A percentile compares a stretch with the other conserved stretches of the same genome.
Conservation (phyloP, 2,113 vertebrate genomes). For the Antechinus flavipes region DNA sequence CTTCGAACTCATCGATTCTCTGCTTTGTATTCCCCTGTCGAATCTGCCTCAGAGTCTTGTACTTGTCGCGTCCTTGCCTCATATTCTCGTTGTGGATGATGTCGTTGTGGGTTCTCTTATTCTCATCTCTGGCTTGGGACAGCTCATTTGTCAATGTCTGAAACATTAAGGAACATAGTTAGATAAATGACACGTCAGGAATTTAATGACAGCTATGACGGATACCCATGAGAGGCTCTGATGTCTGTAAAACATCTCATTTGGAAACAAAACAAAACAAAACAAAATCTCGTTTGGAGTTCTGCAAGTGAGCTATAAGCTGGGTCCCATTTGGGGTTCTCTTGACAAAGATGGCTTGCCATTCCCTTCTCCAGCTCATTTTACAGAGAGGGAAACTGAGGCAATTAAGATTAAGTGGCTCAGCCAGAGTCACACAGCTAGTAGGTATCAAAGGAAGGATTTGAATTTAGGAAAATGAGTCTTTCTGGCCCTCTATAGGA, state of each 20-base stretch:
- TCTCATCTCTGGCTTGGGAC: slow-evolving; percentile 92
- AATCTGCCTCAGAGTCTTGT: slow-evolving; percentile 97
- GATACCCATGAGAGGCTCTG: neutral
- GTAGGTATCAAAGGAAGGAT: neutral
- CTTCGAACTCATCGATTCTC: slow-evolving; percentile 97
- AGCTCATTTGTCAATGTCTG: slow-evolving; percentile 94
- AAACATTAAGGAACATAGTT: rapidly evolving
- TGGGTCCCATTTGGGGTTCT: neutral
- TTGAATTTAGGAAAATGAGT: neutral
- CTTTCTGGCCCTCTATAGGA: neutral
- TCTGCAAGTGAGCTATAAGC: neutral
- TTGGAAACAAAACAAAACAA: neutral
- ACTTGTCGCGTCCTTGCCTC: slow-evolving; percentile 94
- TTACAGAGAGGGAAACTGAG: neutral
- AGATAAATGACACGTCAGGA: neutral
- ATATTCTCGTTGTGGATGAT: slow-evolving; percentile 94
- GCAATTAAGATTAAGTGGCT: neutral
- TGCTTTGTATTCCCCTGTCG: slow-evolving; percentile 98
- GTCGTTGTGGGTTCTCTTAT: slow-evolving; percentile 95
- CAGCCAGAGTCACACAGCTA: neutral
- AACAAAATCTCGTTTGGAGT: neutral
- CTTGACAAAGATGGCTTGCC: too few species aligned
- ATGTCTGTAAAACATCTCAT: neutral
- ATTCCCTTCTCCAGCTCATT: neutral
- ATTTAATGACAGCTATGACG: neutral